These are phyloP conservation scores for Epirrita christyi DNA, from an alignment of 2,888 invertebrate genomes.

Conservation along the genomic window DNA sequence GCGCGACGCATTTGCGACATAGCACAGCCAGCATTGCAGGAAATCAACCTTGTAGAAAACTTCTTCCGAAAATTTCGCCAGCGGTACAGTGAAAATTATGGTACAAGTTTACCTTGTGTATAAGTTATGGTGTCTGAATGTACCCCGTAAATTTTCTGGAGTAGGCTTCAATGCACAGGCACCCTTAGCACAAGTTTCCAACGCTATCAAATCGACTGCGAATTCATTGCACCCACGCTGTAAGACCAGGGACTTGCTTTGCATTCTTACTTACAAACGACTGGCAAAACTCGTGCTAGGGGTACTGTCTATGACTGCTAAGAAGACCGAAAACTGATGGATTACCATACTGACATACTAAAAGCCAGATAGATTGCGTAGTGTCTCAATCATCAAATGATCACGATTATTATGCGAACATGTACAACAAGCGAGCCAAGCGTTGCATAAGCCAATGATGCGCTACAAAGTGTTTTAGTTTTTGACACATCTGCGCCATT, in stretches of 20 bases:
- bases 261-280: too few relatives aligned
- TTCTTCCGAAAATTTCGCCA: slow-evolving; percentile 10
- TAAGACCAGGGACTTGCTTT: too few relatives aligned
- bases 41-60: background rate
- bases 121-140: background rate
- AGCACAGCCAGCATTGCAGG: slow-evolving; percentile 13
- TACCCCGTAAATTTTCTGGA: background rate
- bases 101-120: too few relatives aligned
- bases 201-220: background rate
- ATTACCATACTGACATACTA: too few relatives aligned
- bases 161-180: background rate
- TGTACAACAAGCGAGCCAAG: background rate
- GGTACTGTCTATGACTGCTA: too few relatives aligned
- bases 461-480: too few relatives aligned
- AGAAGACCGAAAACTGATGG: too few relatives aligned
- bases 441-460: background rate
- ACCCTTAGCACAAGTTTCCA: background rate
- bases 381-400: too few relatives aligned
- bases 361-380: background rate
- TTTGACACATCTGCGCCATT: too few relatives aligned
- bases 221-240: too few relatives aligned
- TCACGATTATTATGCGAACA: too few relatives aligned
- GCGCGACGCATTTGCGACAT: background rate
- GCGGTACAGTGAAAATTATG: background rate
- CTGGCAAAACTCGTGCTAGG: too few relatives aligned